A percentile compares a stretch with the other conserved stretches of the same genome.
Evolutionary conservation across 2,797 vertebrate genomes (phyloP).

Genomic region (Merluccius polli): DNA sequence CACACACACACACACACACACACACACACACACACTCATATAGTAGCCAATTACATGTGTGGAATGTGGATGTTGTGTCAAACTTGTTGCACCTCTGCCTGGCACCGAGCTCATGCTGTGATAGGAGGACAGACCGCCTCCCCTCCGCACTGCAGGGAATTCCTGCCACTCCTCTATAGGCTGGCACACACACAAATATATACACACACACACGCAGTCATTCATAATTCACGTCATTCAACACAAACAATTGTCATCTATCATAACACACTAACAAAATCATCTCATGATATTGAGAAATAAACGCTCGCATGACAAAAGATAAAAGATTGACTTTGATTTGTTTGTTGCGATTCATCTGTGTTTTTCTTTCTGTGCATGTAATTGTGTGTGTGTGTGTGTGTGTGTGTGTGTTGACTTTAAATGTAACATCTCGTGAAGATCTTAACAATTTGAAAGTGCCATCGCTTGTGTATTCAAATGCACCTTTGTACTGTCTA

Average conservation of each 20-base stretch:
- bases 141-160: slow-evolving; percentile 49
- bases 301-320: neutral
- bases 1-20: neutral
- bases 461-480: slow-evolving; percentile 26
- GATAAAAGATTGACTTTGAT: neutral
- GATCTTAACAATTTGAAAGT: slow-evolving; percentile 37
- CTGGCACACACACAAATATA: slow-evolving; percentile 22
- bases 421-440: slow-evolving; percentile 24
- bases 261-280: neutral
- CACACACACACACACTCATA: neutral
- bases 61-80: slow-evolving; percentile 50
- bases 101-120: slow-evolving; percentile 22
- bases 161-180: slow-evolving; percentile 61
- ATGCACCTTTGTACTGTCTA: no score
- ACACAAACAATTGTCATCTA: neutral
- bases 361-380: slow-evolving; percentile 13
- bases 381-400: slow-evolving; percentile 6
- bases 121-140: slow-evolving; percentile 1
- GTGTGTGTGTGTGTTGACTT: slow-evolving; percentile 10
- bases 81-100: slow-evolving; percentile 19
- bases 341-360: neutral
- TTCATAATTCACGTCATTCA: neutral
- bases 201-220: slow-evolving; percentile 9
- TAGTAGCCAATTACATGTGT: neutral
- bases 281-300: neutral